Evolutionary conservation across 2,113 vertebrate species (phyloP).

Genomic region (Cyrtonyx montezumae): DNA sequence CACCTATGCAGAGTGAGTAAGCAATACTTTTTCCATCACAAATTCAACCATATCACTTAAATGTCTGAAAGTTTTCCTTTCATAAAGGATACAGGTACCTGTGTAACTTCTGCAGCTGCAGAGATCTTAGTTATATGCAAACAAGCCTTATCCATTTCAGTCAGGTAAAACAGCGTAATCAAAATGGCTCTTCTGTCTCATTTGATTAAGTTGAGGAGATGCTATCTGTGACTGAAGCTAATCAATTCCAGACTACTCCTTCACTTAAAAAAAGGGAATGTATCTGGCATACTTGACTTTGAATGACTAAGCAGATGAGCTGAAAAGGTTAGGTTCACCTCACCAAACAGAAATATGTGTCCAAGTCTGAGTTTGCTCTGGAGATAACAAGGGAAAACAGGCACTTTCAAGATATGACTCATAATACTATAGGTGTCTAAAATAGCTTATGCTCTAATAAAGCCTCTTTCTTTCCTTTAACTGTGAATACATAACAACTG

Average conservation of each 20-base stretch:
- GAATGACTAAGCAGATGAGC: not conserved
- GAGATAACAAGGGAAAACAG: not conserved
- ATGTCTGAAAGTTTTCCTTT: not conserved
- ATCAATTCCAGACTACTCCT: not conserved
- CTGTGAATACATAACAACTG: not conserved
- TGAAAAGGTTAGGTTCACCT: not conserved
- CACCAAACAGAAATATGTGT: not conserved
- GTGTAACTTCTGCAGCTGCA: not conserved
- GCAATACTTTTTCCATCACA: not conserved
- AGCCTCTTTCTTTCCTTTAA: not conserved
- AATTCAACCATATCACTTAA: not conserved
- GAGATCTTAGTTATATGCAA: not conserved
- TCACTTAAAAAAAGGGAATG: not conserved
- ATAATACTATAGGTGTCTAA: not conserved
- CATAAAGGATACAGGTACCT: not conserved
- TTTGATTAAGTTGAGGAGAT: not conserved
- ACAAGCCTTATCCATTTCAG: not conserved
- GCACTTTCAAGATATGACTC: not conserved
- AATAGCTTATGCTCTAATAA: not conserved
- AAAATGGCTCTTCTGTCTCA: conserved; percentile 12
- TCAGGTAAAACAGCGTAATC: not conserved
- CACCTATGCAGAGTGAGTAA: not conserved
- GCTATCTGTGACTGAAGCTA: not conserved
- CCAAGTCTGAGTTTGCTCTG: not conserved
- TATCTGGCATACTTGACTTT: not conserved